These are phyloP conservation scores for Esox lucius DNA, from an alignment of 2,797 vertebrate genomes.

Conservation along the genomic window DNA sequence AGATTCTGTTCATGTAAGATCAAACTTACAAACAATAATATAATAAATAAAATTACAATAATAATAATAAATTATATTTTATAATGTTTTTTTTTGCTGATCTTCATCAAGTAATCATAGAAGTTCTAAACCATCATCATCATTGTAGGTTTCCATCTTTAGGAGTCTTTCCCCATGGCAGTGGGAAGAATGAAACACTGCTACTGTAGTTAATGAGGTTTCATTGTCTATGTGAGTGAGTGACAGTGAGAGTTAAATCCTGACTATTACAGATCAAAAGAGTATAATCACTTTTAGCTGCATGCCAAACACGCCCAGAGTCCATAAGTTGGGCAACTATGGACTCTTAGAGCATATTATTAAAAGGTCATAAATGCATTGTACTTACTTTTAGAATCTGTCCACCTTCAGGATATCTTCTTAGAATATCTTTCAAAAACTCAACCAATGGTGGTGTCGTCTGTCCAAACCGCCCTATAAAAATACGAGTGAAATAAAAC, in stretches of 20 bases:
- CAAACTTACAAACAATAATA: no score
- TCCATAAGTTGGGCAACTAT: neutral
- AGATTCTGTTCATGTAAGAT: no score
- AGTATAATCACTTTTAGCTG: neutral
- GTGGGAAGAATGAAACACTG: neutral
- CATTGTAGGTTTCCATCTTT: neutral
- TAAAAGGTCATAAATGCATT: neutral
- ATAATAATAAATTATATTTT: no score
- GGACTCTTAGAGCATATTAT: neutral
- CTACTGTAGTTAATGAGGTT: neutral
- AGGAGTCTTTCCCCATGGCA: neutral
- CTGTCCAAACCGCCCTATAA: conserved; percentile 95
- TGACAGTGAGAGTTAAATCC: neutral
- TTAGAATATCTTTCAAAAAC: conserved; percentile 96
- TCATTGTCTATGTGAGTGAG: neutral
- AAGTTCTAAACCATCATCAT: neutral
- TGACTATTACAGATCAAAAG: neutral
- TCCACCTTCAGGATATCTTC: conserved; percentile 96
- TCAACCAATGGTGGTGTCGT: conserved; percentile 97
- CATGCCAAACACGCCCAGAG: neutral
- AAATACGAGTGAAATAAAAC: neutral
- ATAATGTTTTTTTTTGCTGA: no score
- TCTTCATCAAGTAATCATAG: neutral
- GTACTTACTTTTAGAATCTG: conserved; percentile 94
- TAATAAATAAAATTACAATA: no score